Base-by-base conservation (phyloP, 2,888 invertebrate species). In the Dinocampus coccinellae region DNA sequence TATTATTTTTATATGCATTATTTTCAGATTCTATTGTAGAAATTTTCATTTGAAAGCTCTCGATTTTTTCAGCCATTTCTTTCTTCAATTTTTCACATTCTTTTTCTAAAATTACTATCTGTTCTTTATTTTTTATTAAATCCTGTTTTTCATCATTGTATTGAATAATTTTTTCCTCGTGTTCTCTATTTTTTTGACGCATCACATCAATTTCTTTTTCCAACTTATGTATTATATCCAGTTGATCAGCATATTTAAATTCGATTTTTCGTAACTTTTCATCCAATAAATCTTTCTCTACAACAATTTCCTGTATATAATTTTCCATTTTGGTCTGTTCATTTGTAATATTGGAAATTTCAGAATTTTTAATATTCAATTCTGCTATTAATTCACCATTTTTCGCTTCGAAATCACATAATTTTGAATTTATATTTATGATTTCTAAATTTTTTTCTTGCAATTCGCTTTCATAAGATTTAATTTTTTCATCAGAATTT, bases 41-140 rank as follows among this genome's bases (percentile, higher is more conserved):
- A 20, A 66, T 36, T 42, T 58, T 16, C 2, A 29, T 69, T 22
- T 58, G 4, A 20, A 57, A 16, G 22, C 22, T 64, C n/a, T 89
- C 87, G 75, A 85, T 85, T 75, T 76, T 69, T 69, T 88, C 86
- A 79, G 86, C 85, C 75, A 89, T 89, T 82, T 89, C 89, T 75
- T 89, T 88, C 81, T 87, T 89, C 34, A 89, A 76, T 61, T 75
- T 66, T 67, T 88, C 86, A 78, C 86, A 82, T 64, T 88, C 87
- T 62, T 80, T 78, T 74, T 84, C 83, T 33, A 88, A 75, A 24
- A 75, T 65, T 52, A 77, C 74, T 75, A 83, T 85, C 75, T 81
- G 76, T 10, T 71, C 65, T 34, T 60, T 74, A 22, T 76, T 62
- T 39, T 81, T 66, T 66, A 78, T 74, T 24, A 83, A 72, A 16